These are phyloP conservation scores for Zoanthus sansibaricus DNA, from an alignment of 92 coral and sea anemone genomes.

Conservation along the genomic window DNA sequence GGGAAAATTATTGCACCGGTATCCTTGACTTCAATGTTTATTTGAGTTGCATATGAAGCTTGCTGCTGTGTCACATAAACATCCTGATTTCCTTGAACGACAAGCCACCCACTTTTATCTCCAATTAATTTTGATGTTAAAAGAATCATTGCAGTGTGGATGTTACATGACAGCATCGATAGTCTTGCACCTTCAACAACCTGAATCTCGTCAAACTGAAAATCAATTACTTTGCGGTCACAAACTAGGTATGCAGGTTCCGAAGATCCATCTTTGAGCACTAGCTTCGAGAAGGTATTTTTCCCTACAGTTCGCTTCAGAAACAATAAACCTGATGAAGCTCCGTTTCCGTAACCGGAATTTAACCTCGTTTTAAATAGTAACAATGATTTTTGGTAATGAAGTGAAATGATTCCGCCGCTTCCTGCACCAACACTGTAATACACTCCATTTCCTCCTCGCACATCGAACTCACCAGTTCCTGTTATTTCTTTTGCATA, in stretches of 20 bases:
- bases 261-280: slow-evolving; percentile 55
- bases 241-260: slow-evolving; percentile 52
- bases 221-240: slow-evolving; percentile 56
- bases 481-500: slow-evolving; percentile 50
- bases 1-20: slow-evolving; percentile 65
- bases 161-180: slow-evolving; percentile 63
- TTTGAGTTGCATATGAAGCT: slow-evolving; percentile 27
- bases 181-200: slow-evolving; percentile 59
- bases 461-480: slow-evolving; percentile 64
- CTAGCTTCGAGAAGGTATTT: slow-evolving; percentile 46
- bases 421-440: slow-evolving; percentile 69
- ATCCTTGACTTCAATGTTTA: slow-evolving; percentile 47
- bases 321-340: slow-evolving; percentile 61
- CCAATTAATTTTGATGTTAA: slow-evolving; percentile 54
- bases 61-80: slow-evolving; percentile 48
- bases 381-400: slow-evolving; percentile 52
- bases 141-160: slow-evolving; percentile 62
- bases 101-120: slow-evolving; percentile 56
- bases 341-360: slow-evolving; percentile 60
- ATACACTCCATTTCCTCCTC: slow-evolving; percentile 68
- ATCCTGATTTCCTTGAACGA: slow-evolving; percentile 55
- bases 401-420: slow-evolving; percentile 74
- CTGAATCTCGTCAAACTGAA: slow-evolving; percentile 56
- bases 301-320: background rate
- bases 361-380: slow-evolving; percentile 35